Base-by-base conservation (phyloP, 2,113 vertebrate genomes). In the Trematocara stigmaticum region DNA sequence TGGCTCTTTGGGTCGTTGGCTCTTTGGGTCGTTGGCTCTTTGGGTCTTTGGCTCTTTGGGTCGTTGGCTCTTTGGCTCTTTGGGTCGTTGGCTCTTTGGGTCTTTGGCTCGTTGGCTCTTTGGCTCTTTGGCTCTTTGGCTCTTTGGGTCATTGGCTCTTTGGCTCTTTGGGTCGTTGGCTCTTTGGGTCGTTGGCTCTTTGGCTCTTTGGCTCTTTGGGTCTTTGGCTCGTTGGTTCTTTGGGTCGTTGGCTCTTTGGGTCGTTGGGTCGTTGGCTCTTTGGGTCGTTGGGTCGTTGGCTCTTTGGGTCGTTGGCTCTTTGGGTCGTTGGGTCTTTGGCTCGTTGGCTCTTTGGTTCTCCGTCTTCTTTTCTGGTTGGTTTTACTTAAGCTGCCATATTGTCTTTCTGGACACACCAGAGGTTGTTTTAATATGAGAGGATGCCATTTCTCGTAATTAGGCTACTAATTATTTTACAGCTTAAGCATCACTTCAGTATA, bases 311-410 rank as follows among this genome's bases (percentile, higher is more conserved):
- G 0, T 53, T 53, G 10, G n/a, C 0, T 55, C 10, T 0, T 64
- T 64, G 34, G 59, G 0, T 18, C 18, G 0, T 52, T 52, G 49
- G 18, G 1, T 53, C 0, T 0, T 53, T 53, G 10, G n/a, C 0
- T 55, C 10, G 0, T 55, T 29, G 6, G 10, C 6, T 59, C 13
- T 0, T 42, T 69, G 12, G 40, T 2, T 13, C 7, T 45, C 23
- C 5, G 1, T 74, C 23, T 16, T 29, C 23, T 26, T 74, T 47
- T 74, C 42, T 29, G 42, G 23, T 74, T 29, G 47, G 3, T 74
- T 74, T 47, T 7, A 1, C 13, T 74, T 18, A 10, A 42, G 1
- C 69, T 74, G 23, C 23, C 42, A 29, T 29, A 29, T 74, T 29
- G 23, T 47, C 13, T 74, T 26, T 18, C 9, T 29, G 8, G 15